Conservation (phyloP, 2,888 invertebrate genomes). For the Dioctria rufipes region DNA sequence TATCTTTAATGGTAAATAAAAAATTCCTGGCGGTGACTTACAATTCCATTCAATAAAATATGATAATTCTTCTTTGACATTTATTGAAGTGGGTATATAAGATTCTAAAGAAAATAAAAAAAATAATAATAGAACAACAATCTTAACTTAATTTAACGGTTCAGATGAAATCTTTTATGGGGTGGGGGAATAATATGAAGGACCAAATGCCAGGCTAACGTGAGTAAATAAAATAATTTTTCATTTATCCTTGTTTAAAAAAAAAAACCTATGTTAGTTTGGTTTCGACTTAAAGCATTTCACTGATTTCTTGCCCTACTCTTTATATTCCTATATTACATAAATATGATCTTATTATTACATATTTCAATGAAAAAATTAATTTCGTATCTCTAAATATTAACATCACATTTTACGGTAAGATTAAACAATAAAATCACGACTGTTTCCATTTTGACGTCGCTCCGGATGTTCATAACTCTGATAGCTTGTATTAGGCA, state of each 20-base stretch:
- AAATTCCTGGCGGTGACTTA: too few relatives aligned
- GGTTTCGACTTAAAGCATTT: constrained; percentile 17
- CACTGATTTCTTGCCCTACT: background rate
- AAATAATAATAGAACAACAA: constrained; percentile 36
- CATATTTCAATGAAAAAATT: constrained; percentile 21
- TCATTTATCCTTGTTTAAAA: background rate
- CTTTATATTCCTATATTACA: constrained; percentile 3
- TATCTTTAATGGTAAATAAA: too few relatives aligned
- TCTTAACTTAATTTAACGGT: constrained; percentile 29
- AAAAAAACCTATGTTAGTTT: constrained; percentile 23
- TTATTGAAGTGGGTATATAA: constrained; percentile 48
- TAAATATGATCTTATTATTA: constrained; percentile 20
- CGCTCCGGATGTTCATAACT: constrained; percentile 10
- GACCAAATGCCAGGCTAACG: background rate
- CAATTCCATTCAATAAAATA: too few relatives aligned
- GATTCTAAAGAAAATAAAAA: constrained; percentile 16
- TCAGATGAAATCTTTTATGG: constrained; percentile 34
- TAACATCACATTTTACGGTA: constrained; percentile 50
- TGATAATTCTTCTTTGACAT: constrained; percentile 6
- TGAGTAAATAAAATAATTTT: constrained; percentile 12
- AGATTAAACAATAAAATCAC: constrained; percentile 46
- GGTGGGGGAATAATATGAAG: background rate
- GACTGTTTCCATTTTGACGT: constrained; percentile 2
- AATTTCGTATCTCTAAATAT: constrained; percentile 35
- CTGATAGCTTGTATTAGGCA: constrained; percentile 64